Evolutionary conservation across 2,888 invertebrate genomes (phyloP).

Genomic region (Leptinotarsa peninsularis): DNA sequence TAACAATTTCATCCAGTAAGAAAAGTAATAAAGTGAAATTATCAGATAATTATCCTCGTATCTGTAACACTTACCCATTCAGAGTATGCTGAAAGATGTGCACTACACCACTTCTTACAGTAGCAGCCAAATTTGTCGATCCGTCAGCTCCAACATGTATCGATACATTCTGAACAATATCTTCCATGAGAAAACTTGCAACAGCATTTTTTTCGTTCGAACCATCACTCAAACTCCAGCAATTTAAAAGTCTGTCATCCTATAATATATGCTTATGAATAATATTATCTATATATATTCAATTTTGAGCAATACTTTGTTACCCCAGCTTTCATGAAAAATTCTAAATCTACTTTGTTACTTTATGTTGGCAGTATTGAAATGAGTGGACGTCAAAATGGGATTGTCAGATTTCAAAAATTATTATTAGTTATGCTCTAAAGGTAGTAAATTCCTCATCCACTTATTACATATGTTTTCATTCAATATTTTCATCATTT

Average conservation of each 20-base stretch:
- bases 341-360: too few relatives aligned
- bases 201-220: slow-evolving; percentile 67
- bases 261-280: slow-evolving; percentile 37
- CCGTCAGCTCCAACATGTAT: slow-evolving; percentile 68
- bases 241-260: slow-evolving; percentile 66
- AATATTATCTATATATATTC: too few relatives aligned
- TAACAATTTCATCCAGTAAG: not conserved
- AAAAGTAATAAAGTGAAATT: not conserved
- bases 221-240: slow-evolving; percentile 67
- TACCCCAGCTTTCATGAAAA: too few relatives aligned
- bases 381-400: too few relatives aligned
- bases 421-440: not conserved
- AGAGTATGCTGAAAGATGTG: slow-evolving; percentile 82
- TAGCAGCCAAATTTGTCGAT: slow-evolving; percentile 67
- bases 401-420: too few relatives aligned
- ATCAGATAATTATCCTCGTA: not conserved
- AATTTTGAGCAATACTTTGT: too few relatives aligned
- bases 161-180: slow-evolving; percentile 72
- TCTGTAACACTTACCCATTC: slow-evolving; percentile 73
- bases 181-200: slow-evolving; percentile 77
- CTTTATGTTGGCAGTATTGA: too few relatives aligned
- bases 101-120: slow-evolving; percentile 82
- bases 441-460: not conserved
- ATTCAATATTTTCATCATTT: too few relatives aligned
- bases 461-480: too few relatives aligned